Evolutionary conservation across 2,888 invertebrate genomes (phyloP).

Genomic region (Tetropium fuscum): DNA sequence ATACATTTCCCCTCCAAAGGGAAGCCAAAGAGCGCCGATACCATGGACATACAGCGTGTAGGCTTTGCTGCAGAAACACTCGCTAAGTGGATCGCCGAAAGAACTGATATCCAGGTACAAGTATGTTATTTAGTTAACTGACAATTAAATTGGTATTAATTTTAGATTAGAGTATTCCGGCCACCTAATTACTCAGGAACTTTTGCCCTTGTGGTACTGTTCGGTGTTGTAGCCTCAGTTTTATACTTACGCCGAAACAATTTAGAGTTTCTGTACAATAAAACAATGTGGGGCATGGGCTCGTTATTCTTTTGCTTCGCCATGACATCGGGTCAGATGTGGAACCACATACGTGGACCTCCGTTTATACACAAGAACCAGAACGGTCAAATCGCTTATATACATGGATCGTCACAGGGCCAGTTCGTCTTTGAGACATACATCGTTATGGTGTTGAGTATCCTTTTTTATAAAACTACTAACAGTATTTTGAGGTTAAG

Average conservation of each 20-base stretch:
- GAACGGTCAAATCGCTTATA: slow-evolving; percentile 92
- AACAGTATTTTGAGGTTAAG: neutral
- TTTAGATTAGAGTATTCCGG: slow-evolving; percentile 91
- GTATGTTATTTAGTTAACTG: slow-evolving; percentile 7
- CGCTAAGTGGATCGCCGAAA: slow-evolving; percentile 95
- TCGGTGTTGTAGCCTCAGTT: slow-evolving; percentile 89
- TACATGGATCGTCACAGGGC: slow-evolving; percentile 96
- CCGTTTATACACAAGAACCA: slow-evolving; percentile 95
- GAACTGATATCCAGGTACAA: slow-evolving; percentile 91
- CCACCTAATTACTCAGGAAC: slow-evolving; percentile 99
- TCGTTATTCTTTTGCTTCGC: slow-evolving; percentile 94
- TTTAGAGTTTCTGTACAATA: slow-evolving; percentile 96
- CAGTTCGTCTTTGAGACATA: slow-evolving; percentile 98
- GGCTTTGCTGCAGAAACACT: slow-evolving; percentile 97
- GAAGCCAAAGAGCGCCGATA: slow-evolving; percentile 90
- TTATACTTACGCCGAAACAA: slow-evolving; percentile 95
- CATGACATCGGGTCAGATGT: slow-evolving; percentile 99
- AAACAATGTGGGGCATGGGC: slow-evolving; percentile 95
- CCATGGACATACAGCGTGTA: slow-evolving; percentile 96
- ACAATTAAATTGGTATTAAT: slow-evolving; percentile 43
- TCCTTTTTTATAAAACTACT: slow-evolving; percentile 73
- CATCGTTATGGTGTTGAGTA: slow-evolving; percentile 95
- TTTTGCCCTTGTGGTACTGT: slow-evolving; percentile 86
- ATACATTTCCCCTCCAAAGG: slow-evolving; percentile 99
- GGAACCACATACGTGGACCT: slow-evolving; percentile 99